Evolutionary conservation across 2,888 invertebrate species (phyloP).

Genomic region (Caenorhabditis becei): DNA sequence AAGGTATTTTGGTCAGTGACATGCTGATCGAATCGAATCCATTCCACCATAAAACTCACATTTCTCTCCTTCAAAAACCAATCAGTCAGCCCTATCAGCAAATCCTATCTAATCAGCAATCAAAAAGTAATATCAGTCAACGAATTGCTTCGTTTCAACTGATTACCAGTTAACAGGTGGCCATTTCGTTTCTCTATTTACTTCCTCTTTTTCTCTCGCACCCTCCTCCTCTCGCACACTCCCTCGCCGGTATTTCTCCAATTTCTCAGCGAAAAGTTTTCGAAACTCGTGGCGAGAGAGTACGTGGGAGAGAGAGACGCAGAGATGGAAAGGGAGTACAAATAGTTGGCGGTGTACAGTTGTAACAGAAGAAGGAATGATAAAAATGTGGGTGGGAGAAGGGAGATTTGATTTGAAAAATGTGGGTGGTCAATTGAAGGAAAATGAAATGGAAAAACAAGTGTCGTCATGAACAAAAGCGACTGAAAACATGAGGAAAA

Average conservation of each 20-base stretch:
- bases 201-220: conserved; percentile 9
- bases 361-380: not conserved
- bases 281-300: not conserved
- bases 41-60: conserved; percentile 41
- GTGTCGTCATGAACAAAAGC: no score
- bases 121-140: conserved; percentile 15
- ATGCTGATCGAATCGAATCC: no score
- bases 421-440: not conserved
- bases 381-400: not conserved
- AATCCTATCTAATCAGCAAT: not conserved
- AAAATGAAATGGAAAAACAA: no score
- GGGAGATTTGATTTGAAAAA: not conserved
- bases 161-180: conserved; percentile 43
- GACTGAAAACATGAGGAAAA: no score
- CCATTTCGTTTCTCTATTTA: conserved; percentile 29
- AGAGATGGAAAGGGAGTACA: conserved; percentile 22
- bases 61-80: conserved; percentile 3
- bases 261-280: not conserved
- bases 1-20: no score
- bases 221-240: not conserved
- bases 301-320: not conserved
- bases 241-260: not conserved
- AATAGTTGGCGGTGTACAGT: conserved; percentile 16
- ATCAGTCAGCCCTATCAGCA: no score
- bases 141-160: not conserved